A percentile compares a stretch with the other conserved stretches of the same genome.
phyloP scores from a whole-genome alignment of 2,113 vertebrate species.

The Strix uralensis region DNA sequence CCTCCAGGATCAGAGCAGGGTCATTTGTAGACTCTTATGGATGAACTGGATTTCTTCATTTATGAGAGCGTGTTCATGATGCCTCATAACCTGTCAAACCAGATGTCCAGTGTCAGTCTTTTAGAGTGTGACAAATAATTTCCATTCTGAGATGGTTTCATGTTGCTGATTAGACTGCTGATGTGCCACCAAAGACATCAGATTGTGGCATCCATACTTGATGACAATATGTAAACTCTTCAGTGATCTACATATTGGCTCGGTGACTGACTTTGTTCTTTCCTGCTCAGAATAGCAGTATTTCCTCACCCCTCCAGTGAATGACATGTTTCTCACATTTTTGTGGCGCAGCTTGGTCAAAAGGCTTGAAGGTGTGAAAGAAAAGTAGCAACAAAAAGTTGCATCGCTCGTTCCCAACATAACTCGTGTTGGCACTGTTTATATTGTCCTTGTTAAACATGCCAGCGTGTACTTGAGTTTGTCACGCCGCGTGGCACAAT shows the following conservation, averaged over 20 bases:
- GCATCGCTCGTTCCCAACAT: neutral
- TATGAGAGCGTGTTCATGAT: neutral
- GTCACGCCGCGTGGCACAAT: accelerated
- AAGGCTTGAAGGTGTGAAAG: slow-evolving; percentile 37
- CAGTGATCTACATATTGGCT: slow-evolving; percentile 13
- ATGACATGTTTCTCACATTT: slow-evolving; percentile 23
- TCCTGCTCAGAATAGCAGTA: slow-evolving; percentile 25
- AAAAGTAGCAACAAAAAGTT: slow-evolving; percentile 11
- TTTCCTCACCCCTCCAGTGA: slow-evolving; percentile 29
- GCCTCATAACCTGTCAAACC: slow-evolving; percentile 1
- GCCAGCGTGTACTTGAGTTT: neutral
- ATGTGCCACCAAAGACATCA: slow-evolving; percentile 12
- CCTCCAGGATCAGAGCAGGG: accelerated
- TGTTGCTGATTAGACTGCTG: neutral
- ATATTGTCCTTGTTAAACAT: slow-evolving; percentile 12
- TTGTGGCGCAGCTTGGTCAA: neutral
- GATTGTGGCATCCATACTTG: neutral
- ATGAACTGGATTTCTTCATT: neutral
- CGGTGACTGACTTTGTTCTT: slow-evolving; percentile 20
- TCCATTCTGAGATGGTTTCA: neutral
- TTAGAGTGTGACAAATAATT: neutral
- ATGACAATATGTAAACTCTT: slow-evolving; percentile 21
- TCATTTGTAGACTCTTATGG: neutral
- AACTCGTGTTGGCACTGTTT: neutral
- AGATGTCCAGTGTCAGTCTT: neutral